Evolutionary conservation across 2,888 invertebrate genomes (phyloP), one percentile per base, ranked within the genome.

Genomic region (Eupithecia subumbrata): DNA sequence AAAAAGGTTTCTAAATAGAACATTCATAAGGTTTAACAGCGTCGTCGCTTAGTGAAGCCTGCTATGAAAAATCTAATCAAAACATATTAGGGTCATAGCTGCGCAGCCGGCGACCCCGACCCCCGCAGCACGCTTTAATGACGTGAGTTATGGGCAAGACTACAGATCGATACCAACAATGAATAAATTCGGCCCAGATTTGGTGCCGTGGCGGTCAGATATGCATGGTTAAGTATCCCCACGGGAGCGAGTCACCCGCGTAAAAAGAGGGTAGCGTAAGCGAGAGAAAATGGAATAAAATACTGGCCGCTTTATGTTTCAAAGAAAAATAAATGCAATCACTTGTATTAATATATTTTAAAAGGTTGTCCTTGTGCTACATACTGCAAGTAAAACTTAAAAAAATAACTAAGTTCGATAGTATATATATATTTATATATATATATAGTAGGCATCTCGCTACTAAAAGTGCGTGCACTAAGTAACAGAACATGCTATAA

Each of bases 151-250:
- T 78, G 69, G 74, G 30, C 11, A 66, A 7, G 43, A 40, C 12
- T 37, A 70, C 25, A 68, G 71, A 79, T 34, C 68, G 64, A 79
- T 76, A 75, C 45, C 71, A 76, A 76, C 71, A 76, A 74, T 78
- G 78, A 78, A 80, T 81, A 76, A 75, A 79, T 78, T 69, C 45
- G 68, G 71, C 63, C 74, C 68, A 60, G 67, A 67, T 72, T 45
- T 37, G 52, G 45, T 40, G 16, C 16, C 40, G 70, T 5, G 40
- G 16, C 37, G 68, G 75, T 52, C 60, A 77, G 74, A 67, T 77
- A 67, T 25, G 56, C 22, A 56, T 56, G 52, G 52, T 22, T 22
- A n/a, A 52, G 52, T 56, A 22, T 56, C 4, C 52, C 52, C 11
- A 22, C n/a, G 9, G n/a, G 22, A n/a, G 18, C 52, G 0, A 9